These are phyloP conservation scores for Odocoileus virginianus DNA, from an alignment of 2,113 vertebrate species.

Conservation along the genomic window DNA sequence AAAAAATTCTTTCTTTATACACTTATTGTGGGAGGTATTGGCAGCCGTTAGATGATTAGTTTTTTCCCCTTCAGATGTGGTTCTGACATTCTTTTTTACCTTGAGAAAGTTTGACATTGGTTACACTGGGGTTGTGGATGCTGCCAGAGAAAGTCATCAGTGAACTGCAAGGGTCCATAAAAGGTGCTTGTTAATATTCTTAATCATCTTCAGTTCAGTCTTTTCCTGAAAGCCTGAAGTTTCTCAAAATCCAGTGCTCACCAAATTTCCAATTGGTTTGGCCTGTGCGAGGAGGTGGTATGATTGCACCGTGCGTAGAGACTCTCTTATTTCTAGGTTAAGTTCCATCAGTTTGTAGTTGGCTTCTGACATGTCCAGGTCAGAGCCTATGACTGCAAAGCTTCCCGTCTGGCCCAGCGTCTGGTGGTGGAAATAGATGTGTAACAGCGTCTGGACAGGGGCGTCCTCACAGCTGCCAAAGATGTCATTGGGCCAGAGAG, in stretches of 20 bases:
- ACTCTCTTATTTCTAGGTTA: constrained; percentile 96
- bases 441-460: constrained; percentile 92
- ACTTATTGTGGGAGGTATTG: constrained; percentile 71
- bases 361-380: constrained; percentile 93
- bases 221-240: constrained; percentile 49
- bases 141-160: constrained; percentile 21
- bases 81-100: constrained; percentile 60
- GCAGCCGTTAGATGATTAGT: constrained; percentile 60
- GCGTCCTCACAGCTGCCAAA: constrained; percentile 93
- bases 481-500: constrained; percentile 95
- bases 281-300: constrained; percentile 81
- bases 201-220: constrained; percentile 58
- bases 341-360: constrained; percentile 95
- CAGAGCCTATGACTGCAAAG: constrained; percentile 92
- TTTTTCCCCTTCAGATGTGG: constrained; percentile 20
- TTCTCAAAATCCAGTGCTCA: constrained; percentile 91
- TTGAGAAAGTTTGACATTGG: constrained; percentile 55
- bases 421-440: constrained; percentile 98
- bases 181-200: constrained; percentile 79
- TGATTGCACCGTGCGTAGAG: constrained; percentile 89
- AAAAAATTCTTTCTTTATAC: constrained; percentile 68
- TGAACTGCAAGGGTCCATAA: constrained; percentile 51
- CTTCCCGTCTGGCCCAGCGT: constrained; percentile 95
- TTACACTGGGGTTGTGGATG: background rate
- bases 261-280: constrained; percentile 73